Base-by-base conservation (phyloP, 2,113 vertebrate species). In the Salvelinus alpinus region DNA sequence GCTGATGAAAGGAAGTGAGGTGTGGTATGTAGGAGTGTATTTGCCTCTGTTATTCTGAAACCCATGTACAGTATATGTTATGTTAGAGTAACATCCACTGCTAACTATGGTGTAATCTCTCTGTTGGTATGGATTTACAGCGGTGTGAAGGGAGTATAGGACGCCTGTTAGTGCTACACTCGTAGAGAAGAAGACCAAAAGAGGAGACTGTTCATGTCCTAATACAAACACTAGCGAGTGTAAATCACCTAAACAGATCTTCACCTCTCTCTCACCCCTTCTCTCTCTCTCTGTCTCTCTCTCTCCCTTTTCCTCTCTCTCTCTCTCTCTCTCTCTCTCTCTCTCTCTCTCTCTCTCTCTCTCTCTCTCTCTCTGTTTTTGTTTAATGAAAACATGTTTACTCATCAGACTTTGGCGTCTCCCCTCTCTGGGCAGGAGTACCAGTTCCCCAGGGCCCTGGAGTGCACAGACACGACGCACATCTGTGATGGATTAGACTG, bases 331-430 rank as follows among this genome's bases (percentile, higher is more conserved):
- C 29, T 29, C 29, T 29, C 29, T 29, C 79, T 1, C n/a, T 62
- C 73, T 76, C 75, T 70, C 73, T 64, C 51, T 44, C 44, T 76
- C 73, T 82, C 72, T 79, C 75, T 77, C 72, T 78, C 77, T 77
- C 79, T 88, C 70, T 31, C 29, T n/a, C 66, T 24, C 20, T 24
- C 29, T 77, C 3, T 79, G 70, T 80, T 85, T 75, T 62, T 54
- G 13, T 81, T 79, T 75, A 78, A 81, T 80, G 77, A 82, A 83
- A 87, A 78, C 80, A 51, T 80, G 87, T 81, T 82, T 70, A 82
- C 77, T 87, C 87, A 89, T 87, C 82, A 84, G 78, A 77, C 73
- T 77, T 25, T 57, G 75, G 13, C 34, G 16, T 78, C 79, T 81
- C 70, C 78, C 75, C 71, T 78, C 74, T 34, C 75, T 80, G 77